Evolutionary conservation across 2,888 invertebrate genomes (phyloP).

Genomic region (Formica aserva): DNA sequence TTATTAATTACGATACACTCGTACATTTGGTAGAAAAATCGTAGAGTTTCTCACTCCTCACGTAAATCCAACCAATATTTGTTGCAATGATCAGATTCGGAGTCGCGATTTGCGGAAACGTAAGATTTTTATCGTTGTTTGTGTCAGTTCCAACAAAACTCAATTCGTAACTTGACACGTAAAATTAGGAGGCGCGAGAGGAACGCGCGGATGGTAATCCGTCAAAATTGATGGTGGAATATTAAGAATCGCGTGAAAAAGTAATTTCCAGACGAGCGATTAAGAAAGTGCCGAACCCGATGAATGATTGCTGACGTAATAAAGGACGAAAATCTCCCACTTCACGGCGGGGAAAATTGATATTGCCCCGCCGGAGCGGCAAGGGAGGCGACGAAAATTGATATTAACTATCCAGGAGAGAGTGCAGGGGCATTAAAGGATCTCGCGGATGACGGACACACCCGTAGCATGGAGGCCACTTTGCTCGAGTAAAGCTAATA

Average conservation of each 20-base stretch:
- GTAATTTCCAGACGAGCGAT: constrained; percentile 37
- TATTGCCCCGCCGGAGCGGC: constrained; percentile 40
- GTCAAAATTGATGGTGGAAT: constrained; percentile 19
- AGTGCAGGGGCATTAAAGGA: constrained; percentile 53
- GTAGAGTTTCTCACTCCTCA: neutral
- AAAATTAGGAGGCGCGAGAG: neutral
- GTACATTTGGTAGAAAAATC: neutral
- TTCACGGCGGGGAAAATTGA: constrained; percentile 45
- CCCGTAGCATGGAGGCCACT: constrained; percentile 1
- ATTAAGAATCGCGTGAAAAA: constrained; percentile 40
- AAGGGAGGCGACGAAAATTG: constrained; percentile 51
- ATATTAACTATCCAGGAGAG: constrained; percentile 56
- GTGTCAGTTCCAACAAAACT: neutral
- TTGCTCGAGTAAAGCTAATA: constrained; percentile 76
- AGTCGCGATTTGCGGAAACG: constrained; percentile 15
- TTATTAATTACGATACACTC: neutral
- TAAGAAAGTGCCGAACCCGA: constrained; percentile 38
- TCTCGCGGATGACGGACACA: constrained; percentile 30
- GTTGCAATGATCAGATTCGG: neutral
- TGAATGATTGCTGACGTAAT: constrained; percentile 57
- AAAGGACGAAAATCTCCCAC: constrained; percentile 35
- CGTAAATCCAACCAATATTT: neutral
- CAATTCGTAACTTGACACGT: neutral
- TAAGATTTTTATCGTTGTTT: neutral
- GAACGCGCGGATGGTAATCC: neutral